Percentiles rank a stretch among this genome's conserved stretches.
These are phyloP conservation scores for Oreotrochilus melanogaster DNA, from an alignment of 2,113 vertebrate species.

Conservation along the genomic window DNA sequence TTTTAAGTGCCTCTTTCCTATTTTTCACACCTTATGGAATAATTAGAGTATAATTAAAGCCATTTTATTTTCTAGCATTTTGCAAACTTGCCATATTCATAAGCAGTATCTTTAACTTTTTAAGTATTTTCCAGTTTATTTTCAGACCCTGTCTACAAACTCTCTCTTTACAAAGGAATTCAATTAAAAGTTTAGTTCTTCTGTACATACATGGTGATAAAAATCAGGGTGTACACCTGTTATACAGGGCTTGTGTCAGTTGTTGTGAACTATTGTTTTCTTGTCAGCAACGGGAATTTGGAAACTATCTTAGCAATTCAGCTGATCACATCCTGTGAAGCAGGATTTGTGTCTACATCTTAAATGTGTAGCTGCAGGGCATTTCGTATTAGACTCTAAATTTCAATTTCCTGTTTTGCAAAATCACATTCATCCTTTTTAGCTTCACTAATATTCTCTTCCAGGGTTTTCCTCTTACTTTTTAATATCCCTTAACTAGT, in stretches of 20 bases:
- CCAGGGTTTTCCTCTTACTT: not conserved
- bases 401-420: constrained; percentile 51
- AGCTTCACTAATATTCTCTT: not conserved
- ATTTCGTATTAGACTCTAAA: constrained; percentile 37
- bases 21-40: not conserved
- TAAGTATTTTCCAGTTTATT: not conserved
- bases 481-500: constrained; percentile 1
- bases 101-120: not conserved
- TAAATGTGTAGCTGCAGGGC: constrained; percentile 3
- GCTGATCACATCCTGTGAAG: constrained; percentile 1
- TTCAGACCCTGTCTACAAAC: not conserved
- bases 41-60: not conserved
- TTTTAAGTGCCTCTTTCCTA: not conserved
- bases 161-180: not conserved
- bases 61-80: not conserved
- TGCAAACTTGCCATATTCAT: not conserved
- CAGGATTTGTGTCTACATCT: not conserved
- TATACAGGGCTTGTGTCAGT: not conserved
- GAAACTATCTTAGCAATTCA: not conserved
- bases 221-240: not conserved
- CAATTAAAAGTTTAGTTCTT: not conserved
- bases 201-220: not conserved
- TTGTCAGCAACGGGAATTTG: not conserved
- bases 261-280: not conserved
- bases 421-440: constrained; percentile 7